Percentiles rank a stretch among this genome's conserved stretches.
Evolutionary conservation across 2,888 invertebrate species (phyloP).

Genomic region (Aphrophora alni): DNA sequence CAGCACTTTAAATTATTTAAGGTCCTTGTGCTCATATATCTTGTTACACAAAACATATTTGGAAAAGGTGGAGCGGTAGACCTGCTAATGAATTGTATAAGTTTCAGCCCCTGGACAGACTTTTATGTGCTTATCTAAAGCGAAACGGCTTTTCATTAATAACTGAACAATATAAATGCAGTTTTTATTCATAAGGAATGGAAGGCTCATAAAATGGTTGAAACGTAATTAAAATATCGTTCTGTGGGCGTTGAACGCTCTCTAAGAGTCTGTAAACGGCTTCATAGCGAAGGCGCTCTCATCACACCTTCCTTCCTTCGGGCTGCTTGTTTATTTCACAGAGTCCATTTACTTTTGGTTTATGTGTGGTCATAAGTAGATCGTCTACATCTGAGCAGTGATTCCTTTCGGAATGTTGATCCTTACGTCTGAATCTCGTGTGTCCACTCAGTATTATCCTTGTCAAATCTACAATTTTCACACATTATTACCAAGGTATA

Average conservation of each 20-base stretch:
- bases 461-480: too few relatives aligned
- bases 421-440: too few relatives aligned
- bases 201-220: background rate
- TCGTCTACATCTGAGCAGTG: too few relatives aligned
- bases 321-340: background rate
- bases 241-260: background rate
- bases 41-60: background rate
- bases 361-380: background rate
- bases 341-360: background rate
- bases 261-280: slow-evolving; percentile 6
- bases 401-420: too few relatives aligned
- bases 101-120: background rate
- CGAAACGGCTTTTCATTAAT: background rate
- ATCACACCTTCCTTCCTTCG: background rate
- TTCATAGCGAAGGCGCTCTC: background rate
- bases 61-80: background rate
- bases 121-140: slow-evolving; percentile 1
- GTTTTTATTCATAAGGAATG: slow-evolving; percentile 9
- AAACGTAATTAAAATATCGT: background rate
- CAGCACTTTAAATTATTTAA: background rate
- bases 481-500: too few relatives aligned
- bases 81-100: slow-evolving; percentile 1
- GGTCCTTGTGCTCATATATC: background rate
- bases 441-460: too few relatives aligned
- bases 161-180: slow-evolving; percentile 1